Conservation (phyloP, 2,888 invertebrate species). For the Dysmachus trigonus region DNA sequence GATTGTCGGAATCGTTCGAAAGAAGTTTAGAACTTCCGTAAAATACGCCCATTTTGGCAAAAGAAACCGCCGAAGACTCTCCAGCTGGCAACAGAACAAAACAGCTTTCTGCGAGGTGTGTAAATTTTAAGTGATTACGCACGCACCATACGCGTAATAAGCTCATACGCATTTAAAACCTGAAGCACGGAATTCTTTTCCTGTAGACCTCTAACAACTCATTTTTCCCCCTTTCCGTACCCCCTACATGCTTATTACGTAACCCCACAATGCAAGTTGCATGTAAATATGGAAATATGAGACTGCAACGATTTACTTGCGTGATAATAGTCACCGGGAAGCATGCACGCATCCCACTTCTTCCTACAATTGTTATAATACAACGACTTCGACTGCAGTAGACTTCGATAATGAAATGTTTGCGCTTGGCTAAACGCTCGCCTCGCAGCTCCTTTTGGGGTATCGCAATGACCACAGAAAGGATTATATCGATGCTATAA, state of each 20-base stretch:
- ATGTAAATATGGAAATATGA: slow-evolving; percentile 32
- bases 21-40: slow-evolving; percentile 23
- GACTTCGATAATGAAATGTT: slow-evolving; percentile 9
- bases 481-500: slow-evolving; percentile 1
- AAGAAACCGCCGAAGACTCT: neutral
- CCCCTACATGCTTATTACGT: slow-evolving; percentile 11
- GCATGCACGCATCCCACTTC: slow-evolving; percentile 14
- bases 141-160: neutral
- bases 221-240: neutral
- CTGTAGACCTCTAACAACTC: neutral
- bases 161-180: neutral
- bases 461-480: neutral
- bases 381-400: slow-evolving; percentile 9
- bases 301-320: slow-evolving; percentile 4
- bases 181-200: neutral
- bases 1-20: neutral
- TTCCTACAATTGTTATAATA: slow-evolving; percentile 23
- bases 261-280: neutral
- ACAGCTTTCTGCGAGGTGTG: neutral
- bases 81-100: neutral
- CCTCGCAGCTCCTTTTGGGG: neutral
- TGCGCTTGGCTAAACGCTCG: neutral
- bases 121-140: slow-evolving; percentile 10
- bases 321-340: slow-evolving; percentile 10
- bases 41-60: neutral